Evolutionary conservation across 1,140 invertebrate species (phyloP).

Genomic region (Paralvinella palmiformis): DNA sequence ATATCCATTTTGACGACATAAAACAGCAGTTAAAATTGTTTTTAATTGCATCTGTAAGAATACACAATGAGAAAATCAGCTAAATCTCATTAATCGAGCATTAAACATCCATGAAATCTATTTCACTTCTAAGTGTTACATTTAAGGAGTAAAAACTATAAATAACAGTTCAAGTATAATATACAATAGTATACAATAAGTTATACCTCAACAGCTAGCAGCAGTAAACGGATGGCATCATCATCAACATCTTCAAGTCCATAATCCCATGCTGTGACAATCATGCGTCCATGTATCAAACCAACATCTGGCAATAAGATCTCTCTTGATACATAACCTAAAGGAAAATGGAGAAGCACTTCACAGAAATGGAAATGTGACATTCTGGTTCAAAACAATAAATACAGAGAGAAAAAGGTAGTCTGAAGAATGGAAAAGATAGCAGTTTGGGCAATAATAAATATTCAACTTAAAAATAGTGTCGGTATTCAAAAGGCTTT

Average conservation of each 20-base stretch:
- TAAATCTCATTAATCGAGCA: not conserved
- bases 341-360: no score
- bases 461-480: no score
- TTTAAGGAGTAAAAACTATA: not conserved
- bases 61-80: constrained; percentile 12
- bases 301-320: constrained; percentile 67
- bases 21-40: constrained; percentile 66
- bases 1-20: constrained; percentile 68
- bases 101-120: constrained; percentile 8
- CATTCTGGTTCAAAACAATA: no score
- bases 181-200: not conserved
- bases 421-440: no score
- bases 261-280: constrained; percentile 74
- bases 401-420: no score
- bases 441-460: no score
- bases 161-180: not conserved
- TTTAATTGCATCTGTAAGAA: constrained; percentile 61
- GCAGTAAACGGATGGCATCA: constrained; percentile 66
- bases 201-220: constrained; percentile 63
- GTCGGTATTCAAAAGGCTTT: no score
- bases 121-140: not conserved
- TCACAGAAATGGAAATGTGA: no score
- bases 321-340: constrained; percentile 42
- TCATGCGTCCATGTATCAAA: constrained; percentile 68
- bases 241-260: constrained; percentile 73